Base-by-base conservation (phyloP, 2,888 invertebrate species). In the Andrena praecox region DNA sequence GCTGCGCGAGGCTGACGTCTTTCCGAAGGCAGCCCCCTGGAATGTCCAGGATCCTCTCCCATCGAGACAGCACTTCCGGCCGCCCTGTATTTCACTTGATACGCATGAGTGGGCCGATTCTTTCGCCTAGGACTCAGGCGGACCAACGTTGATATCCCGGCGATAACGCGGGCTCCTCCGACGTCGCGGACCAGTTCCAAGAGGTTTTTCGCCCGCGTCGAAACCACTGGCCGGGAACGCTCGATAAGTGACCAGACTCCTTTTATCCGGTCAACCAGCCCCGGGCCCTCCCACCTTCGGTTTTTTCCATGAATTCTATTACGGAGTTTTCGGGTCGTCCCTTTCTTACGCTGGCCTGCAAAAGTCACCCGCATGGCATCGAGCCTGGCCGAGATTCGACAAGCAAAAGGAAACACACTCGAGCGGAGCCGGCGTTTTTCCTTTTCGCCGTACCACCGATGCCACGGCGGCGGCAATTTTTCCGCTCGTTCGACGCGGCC, bases 31-130 rank as follows among this genome's bases (percentile, higher is more conserved):
- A 27, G 33, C 29, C 75, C 68, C 7, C 54, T 63, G 73, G 77
- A 83, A 81, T 68, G 52, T 70, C 70, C 52, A 72, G 66, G 76
- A 87, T 74, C 77, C 82, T 71, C 76, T 84, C 80, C 85, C 85
- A 83, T 89, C 83, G 82, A 85, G 76, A 62, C 86, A 50, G 70
- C 59, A 77, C 78, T 85, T 85, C 76, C 86, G 74, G 74, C 59
- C 56, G 69, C 24, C 59, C 73, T 80, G 71, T 83, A 64, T 80
- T 84, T 85, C 87, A 80, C 80, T 87, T 78, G 75, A 81, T 68
- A 84, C 86, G 85, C 84, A 85, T 82, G 80, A 83, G 50, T 73
- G 85, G 64, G 63, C 68, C 50, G 70, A 35, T 66, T 82, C 77
- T 66, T 56, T 77, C 67, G n/a, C 31, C 42, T 52, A 8, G 59